Base-by-base conservation (phyloP, 2,113 vertebrate species). In the Gobio gobio region DNA sequence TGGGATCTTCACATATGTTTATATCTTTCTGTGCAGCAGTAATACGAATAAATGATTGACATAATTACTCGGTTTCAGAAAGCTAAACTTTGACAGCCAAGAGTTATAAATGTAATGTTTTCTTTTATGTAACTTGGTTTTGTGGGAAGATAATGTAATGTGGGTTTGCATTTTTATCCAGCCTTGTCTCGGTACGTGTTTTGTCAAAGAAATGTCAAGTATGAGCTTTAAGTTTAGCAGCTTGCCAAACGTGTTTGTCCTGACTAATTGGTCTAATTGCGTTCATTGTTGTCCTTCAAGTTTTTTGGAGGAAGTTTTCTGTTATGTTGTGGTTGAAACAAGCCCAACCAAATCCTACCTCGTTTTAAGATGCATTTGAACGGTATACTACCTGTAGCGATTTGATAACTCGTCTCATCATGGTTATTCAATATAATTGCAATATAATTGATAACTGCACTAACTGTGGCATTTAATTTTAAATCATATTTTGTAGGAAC, bases 191-290 rank as follows among this genome's bases (percentile, higher is more conserved):
- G 9, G 36, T 58, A 3, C 12, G 2, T 59, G 45, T 26, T 0
- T 58, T 78, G 4, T 18, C 40, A 47, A 6, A 79, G 24, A 63
- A 26, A 63, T 43, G 22, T 26, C 14, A 26, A 13, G 16, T 47
- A 29, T 47, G 14, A 47, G 24, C 14, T 61, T 14, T 20, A 20
- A 59, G 76, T 63, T 45, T 79, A 63, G 36, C 58, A 79, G 14
- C 77, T 79, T 80, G 58, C 40, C 58, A 12, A 10, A 80, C 58
- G 16, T 29, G 58, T 79, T 63, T 79, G 58, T 79, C 58, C 14
- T 10, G 78, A 26, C n/a, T 26, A 45, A 63, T 26, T 45, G 22
- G 10, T 80, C 10, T 80, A 56, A 56, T 45, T 47, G 36, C 29
- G n/a, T 80, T 79, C 4, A 18, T 6, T 79, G 78, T 47, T n/a